Base-by-base conservation (phyloP, 53 echinoderm and acorn worm genomes). In the Paracentrotus lividus region DNA sequence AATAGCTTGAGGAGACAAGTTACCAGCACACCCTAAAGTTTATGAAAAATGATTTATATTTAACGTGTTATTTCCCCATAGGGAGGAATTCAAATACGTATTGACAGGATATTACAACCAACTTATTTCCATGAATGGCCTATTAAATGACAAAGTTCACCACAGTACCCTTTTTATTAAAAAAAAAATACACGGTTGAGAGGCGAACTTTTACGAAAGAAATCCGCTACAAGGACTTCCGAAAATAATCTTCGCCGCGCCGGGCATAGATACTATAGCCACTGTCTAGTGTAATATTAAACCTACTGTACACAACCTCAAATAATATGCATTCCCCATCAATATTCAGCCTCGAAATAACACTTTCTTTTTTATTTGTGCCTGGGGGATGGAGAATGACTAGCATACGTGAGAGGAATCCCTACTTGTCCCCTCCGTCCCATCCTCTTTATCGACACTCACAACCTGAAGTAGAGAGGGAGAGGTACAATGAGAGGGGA, bases 331-430 rank as follows among this genome's bases (percentile, higher is more conserved):
- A 44, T 59, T 20, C 60, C 13, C 60, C 66, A 89, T 89, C 60
- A 64, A 61, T 42, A 89, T 65, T 60, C 60, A 64, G 42, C 26
- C 65, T 47, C 89, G 89, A 89, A 89, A 89, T 89, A 89, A 89
- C 89, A 89, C 89, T 89, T 89, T 89, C 88, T 85, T 54, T 86
- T 86, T 56, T 86, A 55, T 86, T 89, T 61, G 34, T 20, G 54
- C 86, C 86, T 65, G 24, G 27, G 56, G 89, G 64, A 24, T 40
- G 64, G 89, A 12, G 86, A 86, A 89, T 58, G 44, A 89, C 65
- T 60, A 40, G 89, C 13, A 44, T 24, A 89, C 64, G 89, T 44
- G 89, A 59, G 89, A 9, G 89, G 89, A 89, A 89, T 89, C 89
- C 64, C 65, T 40, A 61, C 66, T 89, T 89, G 89, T 89, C 60